phyloP scores from a whole-genome alignment of 2,797 vertebrate genomes.

The Argyrosomus regius region DNA sequence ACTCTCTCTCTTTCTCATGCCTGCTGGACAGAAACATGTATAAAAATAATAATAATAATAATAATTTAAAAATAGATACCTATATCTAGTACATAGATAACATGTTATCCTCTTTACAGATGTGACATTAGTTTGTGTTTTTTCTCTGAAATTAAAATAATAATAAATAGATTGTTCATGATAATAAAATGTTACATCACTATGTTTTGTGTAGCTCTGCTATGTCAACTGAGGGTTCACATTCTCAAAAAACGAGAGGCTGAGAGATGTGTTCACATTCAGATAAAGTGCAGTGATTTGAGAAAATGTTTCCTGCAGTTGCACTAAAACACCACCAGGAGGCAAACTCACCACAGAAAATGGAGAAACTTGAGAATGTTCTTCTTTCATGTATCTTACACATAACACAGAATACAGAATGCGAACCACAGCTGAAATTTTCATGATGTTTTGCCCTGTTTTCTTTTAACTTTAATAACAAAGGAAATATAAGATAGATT shows the following conservation, averaged over 20 bases:
- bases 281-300: not conserved
- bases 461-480: not conserved
- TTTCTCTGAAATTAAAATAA: not conserved
- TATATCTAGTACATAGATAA: not conserved
- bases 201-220: not conserved
- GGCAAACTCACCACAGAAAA: slow-evolving; percentile 36
- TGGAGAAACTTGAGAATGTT: not conserved
- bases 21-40: not conserved
- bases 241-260: not conserved
- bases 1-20: not conserved
- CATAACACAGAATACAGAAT: slow-evolving; percentile 7
- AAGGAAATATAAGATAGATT: not conserved
- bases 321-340: slow-evolving; percentile 39
- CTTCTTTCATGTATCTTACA: not conserved
- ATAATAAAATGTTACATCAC: not conserved
- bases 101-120: not conserved
- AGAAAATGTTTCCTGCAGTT: slow-evolving; percentile 17
- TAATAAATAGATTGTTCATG: too few species aligned
- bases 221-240: too few species aligned
- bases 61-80: too few species aligned
- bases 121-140: not conserved
- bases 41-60: not conserved
- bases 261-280: not conserved
- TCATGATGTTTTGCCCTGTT: not conserved
- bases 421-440: not conserved